Evolutionary conservation across 2,888 invertebrate species (phyloP).

Genomic region (Periphyllus acericola): DNA sequence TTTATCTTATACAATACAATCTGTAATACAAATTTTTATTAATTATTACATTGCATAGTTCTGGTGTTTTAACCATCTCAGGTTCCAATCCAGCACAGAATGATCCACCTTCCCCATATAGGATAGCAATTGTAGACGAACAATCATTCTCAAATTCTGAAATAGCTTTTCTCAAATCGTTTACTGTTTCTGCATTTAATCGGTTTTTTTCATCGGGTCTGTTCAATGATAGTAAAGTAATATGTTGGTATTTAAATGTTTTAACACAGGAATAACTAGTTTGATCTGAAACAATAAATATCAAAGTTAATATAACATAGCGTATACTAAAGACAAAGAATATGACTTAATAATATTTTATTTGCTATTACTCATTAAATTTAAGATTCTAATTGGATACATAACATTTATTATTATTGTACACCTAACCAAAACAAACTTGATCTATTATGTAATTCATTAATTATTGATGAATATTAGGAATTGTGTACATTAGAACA

Average conservation of each 20-base stretch:
- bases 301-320: not conserved
- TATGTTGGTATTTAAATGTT: constrained; percentile 62
- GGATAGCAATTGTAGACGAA: constrained; percentile 76
- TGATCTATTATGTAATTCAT: too few relatives aligned
- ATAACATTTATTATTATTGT: not conserved
- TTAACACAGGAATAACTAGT: constrained; percentile 18
- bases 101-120: constrained; percentile 91
- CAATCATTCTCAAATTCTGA: constrained; percentile 82
- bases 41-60: constrained; percentile 31
- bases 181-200: constrained; percentile 77
- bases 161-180: constrained; percentile 77
- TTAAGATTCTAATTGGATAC: not conserved
- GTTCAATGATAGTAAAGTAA: constrained; percentile 80
- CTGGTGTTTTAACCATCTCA: constrained; percentile 70
- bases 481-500: not conserved
- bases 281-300: constrained; percentile 38
- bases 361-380: not conserved
- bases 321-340: not conserved
- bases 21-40: constrained; percentile 1
- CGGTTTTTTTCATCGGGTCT: constrained; percentile 85
- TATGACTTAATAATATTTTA: not conserved
- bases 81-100: constrained; percentile 95
- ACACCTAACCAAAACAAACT: too few relatives aligned
- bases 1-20: not conserved
- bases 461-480: not conserved